Conservation (phyloP, 2,888 invertebrate genomes). For the Acronicta alni region DNA sequence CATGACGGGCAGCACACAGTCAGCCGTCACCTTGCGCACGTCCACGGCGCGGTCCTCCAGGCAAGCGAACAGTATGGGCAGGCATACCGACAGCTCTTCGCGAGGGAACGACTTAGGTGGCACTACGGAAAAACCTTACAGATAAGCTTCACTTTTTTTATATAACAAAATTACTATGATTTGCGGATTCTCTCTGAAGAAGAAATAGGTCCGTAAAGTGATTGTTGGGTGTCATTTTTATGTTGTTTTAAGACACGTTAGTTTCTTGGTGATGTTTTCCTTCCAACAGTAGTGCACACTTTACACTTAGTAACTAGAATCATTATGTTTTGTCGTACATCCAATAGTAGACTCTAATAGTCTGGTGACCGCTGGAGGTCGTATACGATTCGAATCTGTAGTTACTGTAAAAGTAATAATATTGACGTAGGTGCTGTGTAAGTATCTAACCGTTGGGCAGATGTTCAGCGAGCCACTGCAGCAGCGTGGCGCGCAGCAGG, state of each 20-base stretch:
- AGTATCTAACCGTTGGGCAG: conserved; percentile 92
- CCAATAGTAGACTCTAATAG: no score
- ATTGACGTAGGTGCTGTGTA: conserved; percentile 33
- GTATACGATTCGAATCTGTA: no score
- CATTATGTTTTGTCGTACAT: no score
- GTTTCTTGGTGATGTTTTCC: no score
- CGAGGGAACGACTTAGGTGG: conserved; percentile 93
- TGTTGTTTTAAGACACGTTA: no score
- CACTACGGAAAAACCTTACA: conserved; percentile 72
- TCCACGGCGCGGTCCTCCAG: conserved; percentile 97
- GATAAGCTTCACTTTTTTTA: neutral
- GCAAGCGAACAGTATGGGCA: conserved; percentile 94
- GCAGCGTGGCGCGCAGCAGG: conserved; percentile 93
- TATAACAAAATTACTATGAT: no score
- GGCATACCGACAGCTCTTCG: conserved; percentile 94
- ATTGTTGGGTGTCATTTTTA: no score
- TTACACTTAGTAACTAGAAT: no score
- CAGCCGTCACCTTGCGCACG: conserved; percentile 96
- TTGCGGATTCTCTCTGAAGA: no score
- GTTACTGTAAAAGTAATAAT: no score
- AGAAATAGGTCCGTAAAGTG: no score
- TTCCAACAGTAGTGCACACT: neutral
- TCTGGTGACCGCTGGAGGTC: no score
- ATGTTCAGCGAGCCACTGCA: conserved; percentile 95
- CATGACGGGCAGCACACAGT: conserved; percentile 97